Base-by-base conservation (phyloP, 2,113 vertebrate species). In the Hymenochirus boettgeri region DNA sequence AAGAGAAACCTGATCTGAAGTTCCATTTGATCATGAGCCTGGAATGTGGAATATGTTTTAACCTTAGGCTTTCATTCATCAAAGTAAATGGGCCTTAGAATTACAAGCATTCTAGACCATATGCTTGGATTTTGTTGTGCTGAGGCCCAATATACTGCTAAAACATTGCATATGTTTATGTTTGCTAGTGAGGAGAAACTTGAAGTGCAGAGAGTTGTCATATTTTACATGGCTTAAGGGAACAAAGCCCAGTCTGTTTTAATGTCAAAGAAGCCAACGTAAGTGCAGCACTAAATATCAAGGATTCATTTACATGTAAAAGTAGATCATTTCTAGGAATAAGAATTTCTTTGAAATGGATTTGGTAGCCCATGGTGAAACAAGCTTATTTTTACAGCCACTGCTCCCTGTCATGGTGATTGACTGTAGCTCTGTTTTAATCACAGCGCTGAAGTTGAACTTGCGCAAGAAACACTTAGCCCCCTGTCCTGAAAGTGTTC, bases 31-130 rank as follows among this genome's bases (percentile, higher is more conserved):
- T 73, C 70, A 61, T 52, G 58, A 62, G 64, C 39, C 62, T 73
- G 71, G 75, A 80, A 82, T 71, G 74, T 69, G 72, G 71, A 64
- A 82, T 79, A 79, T 72, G 47, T 57, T 11, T 2, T 46, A 72
- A 75, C 65, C 57, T 72, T 62, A 73, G 52, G 35, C 65, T 71
- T 65, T 73, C 76, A 70, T 71, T 72, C 42, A 74, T 71, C 71
- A 76, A 58, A 74, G 51, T 55, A 70, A 78, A 80, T 79, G 72
- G 24, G 11, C 35, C 42, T 18, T 61, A 57, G 69, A 72, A 70
- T 63, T 51, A 53, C 62, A 42, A 26, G 7, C 33, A 27, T 66
- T 71, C 71, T 76, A 24, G 62, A n/a, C 52, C 37, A 53, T 57
- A 61, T 62, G 26, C 37, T 75, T 29, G 46, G 17, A 66, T 72